phyloP scores from a whole-genome alignment of 2,888 invertebrate genomes.

The Drosophila pseudotalamancana region DNA sequence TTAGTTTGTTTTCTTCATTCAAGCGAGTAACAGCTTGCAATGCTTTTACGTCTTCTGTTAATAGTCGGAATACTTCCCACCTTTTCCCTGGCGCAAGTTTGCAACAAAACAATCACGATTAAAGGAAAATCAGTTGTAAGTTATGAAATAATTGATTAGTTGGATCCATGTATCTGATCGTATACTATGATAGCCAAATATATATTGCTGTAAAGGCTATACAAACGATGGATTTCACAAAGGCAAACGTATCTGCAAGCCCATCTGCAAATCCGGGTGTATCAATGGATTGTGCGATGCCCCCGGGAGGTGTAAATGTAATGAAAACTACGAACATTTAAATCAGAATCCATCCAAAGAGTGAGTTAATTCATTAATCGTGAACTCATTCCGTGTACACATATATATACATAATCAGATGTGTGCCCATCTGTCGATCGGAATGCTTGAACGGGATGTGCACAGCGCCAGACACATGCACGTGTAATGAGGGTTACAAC shows the following conservation, averaged over 20 bases:
- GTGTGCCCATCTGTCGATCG: conserved; percentile 16
- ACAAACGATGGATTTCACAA: rapidly evolving
- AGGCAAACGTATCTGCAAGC: not conserved
- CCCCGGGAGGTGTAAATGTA: conserved; percentile 9
- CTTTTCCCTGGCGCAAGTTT: too few relatives aligned
- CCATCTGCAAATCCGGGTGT: not conserved
- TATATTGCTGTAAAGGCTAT: conserved; percentile 7
- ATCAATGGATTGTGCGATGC: not conserved
- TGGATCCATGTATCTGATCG: too few relatives aligned
- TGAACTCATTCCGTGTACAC: too few relatives aligned
- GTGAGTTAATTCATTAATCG: too few relatives aligned
- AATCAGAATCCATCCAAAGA: not conserved
- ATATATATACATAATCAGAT: not conserved
- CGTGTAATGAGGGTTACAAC: conserved; percentile 8
- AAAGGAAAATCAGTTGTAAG: too few relatives aligned
- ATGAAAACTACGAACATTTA: conserved; percentile 2
- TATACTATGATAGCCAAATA: too few relatives aligned
- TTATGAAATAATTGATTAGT: not conserved
- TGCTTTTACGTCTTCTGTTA: not conserved
- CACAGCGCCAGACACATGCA: not conserved
- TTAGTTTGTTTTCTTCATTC: conserved; percentile 4
- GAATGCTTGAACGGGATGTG: conserved; percentile 12
- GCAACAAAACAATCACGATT: too few relatives aligned
- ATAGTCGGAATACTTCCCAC: too few relatives aligned
- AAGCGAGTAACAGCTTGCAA: not conserved